These are phyloP conservation scores for Alligator sinensis DNA, from an alignment of 2,113 vertebrate genomes.

Conservation along the genomic window DNA sequence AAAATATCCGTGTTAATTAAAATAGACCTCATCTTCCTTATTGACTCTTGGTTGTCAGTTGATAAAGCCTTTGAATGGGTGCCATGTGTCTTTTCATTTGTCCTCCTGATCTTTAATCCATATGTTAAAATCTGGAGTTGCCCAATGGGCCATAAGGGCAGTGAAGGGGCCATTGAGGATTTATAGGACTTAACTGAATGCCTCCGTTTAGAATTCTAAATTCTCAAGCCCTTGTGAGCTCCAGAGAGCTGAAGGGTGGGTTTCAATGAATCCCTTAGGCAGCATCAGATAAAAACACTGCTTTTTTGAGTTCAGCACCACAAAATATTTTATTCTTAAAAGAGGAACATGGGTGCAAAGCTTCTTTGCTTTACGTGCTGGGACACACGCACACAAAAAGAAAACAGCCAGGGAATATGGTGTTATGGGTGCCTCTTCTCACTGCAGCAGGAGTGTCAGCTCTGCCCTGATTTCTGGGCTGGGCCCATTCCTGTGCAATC, in stretches of 20 bases:
- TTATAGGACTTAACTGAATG: rapidly evolving
- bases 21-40: slow-evolving; percentile 46
- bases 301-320: neutral
- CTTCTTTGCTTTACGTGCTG: rapidly evolving
- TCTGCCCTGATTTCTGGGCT: neutral
- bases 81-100: neutral
- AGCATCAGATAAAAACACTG: rapidly evolving
- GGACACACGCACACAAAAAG: neutral
- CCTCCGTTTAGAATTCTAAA: rapidly evolving
- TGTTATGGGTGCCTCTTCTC: neutral
- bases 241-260: rapidly evolving
- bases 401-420: neutral
- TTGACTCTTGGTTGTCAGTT: slow-evolving; percentile 64
- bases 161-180: rapidly evolving
- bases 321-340: neutral
- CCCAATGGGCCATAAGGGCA: rapidly evolving
- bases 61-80: slow-evolving; percentile 28
- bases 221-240: neutral
- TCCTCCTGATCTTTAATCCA: neutral
- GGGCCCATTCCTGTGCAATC: neutral
- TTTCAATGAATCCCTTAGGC: rapidly evolving
- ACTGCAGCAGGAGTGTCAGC: neutral
- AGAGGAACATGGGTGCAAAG: neutral
- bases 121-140: neutral
- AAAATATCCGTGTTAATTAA: slow-evolving; percentile 59